Base-by-base conservation (phyloP, 2,888 invertebrate genomes). In the Pediacus dermestoides region DNA sequence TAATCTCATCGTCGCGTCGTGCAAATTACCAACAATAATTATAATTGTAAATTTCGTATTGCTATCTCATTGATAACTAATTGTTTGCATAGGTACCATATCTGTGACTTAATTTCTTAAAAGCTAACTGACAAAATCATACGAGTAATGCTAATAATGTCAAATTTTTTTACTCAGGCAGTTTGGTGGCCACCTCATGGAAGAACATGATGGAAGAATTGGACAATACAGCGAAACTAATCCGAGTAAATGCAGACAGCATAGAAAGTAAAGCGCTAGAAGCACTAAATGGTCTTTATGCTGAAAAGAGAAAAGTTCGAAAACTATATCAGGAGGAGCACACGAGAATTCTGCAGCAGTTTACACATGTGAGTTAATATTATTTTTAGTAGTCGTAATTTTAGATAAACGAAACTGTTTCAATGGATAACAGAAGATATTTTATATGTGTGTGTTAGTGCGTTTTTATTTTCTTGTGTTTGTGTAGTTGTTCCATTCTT, bases 291-390 rank as follows among this genome's bases (percentile, higher is more conserved):
- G 74, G 81, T 23, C 77, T 95, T 39, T 86, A 89, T 66, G 76
- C 79, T n/a, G 94, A 94, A 62, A 87, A 94, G 66, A 78, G 91
- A 61, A 84, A 86, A 66, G 81, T 89, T 2, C 78, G 88, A 53
- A 93, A 93, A 68, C 74, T 80, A 34, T 93, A 92, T 64, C 86
- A 88, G 61, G 94, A 95, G 61, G 93, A 94, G 62, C 87, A 92
- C 63, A 77, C 80, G 42, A 82, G 89, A 65, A 85, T 91, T 57
- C 82, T 85, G 33, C 79, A 82, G 37, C 87, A 88, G 61, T 82
- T 89, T 60, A 78, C 82, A 54, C 85, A 85, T 76, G 89, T 85
- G 69, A 76, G 78, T 74, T 39, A 22, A 14, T 18, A 33, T 33
- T 38, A 38, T 28, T 37, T 37, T 37, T 37, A 37, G 37, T 31